Evolutionary conservation across 2,888 invertebrate species (phyloP), one percentile per base, ranked within the genome.

Genomic region (Pediacus dermestoides): DNA sequence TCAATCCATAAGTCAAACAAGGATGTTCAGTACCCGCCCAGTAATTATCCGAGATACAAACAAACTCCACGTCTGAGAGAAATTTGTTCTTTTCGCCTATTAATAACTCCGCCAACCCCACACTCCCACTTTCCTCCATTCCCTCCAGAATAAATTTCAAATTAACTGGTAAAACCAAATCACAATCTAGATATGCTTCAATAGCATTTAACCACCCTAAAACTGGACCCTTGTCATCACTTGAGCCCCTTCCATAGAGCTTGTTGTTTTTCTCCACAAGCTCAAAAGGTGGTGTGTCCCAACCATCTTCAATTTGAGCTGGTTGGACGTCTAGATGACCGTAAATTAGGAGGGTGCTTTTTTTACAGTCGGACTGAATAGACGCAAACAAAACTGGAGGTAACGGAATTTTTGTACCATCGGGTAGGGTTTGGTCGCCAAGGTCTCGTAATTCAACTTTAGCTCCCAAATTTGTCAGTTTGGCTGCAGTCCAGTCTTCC

Each of bases 321-420:
- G 97, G 97, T 67, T 97, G 97, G 1, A 99, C 99, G 74, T 99
- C 99, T 61, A 99, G 77, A 72, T 99, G 99, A 0, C 97, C 97
- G 68, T 99, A 99, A 39, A 99, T 76, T 39, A 90, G 81, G 26
- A 99, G 81, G 3, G 96, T 99, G 63, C 91, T 93, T 72, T 96
- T 97, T 23, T 77, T 77, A 0, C 81, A 73, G 63, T 95, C 90
- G 52, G 76, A 79, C 50, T 93, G 93, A 31, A 94, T 72, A 16
- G 72, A 71, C 25, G 85, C 94, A 16, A 93, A 73, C 27, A 96
- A 67, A 3, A 90, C 87, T 13, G 93, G 92, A 1, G 96, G 96
- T 32, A 95, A 70, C 30, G 82, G 81, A 28, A 95, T 72, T 60
- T 77, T 69, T 37, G 73, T 71, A 1, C 88, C 90, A 68, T 85